phyloP scores from a whole-genome alignment of 2,113 vertebrate species.

The Puma concolor region DNA sequence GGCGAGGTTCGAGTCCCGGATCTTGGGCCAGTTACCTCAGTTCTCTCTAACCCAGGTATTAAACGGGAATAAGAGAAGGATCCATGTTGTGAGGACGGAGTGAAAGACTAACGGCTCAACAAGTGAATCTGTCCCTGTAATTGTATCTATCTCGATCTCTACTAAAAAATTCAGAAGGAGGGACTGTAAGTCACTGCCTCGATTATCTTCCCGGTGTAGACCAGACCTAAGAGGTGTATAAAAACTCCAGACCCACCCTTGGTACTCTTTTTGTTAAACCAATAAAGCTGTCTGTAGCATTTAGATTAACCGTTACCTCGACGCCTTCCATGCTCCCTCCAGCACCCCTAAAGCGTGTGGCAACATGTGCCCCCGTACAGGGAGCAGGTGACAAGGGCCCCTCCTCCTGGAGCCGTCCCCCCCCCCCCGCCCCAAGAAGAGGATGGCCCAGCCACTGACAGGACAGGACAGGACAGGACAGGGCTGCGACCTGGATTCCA shows the following conservation, averaged over 20 bases:
- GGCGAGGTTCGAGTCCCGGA: not conserved
- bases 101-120: rapidly evolving
- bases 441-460: no score
- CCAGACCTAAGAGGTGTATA: rapidly evolving
- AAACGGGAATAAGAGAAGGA: rapidly evolving
- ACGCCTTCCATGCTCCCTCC: not conserved
- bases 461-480: no score
- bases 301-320: not conserved
- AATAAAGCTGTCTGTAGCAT: not conserved
- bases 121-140: rapidly evolving
- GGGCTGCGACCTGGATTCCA: not conserved
- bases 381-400: not conserved
- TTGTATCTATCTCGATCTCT: not conserved
- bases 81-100: rapidly evolving
- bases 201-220: not conserved
- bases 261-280: not conserved
- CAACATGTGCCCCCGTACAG: rapidly evolving
- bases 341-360: not conserved
- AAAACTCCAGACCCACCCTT: not conserved
- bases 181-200: not conserved
- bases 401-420: not conserved
- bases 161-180: not conserved
- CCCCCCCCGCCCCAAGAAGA: no score
- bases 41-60: not conserved
- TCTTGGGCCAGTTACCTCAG: not conserved